Conservation (phyloP, 2,888 invertebrate species). For the Diaphora mendica region DNA sequence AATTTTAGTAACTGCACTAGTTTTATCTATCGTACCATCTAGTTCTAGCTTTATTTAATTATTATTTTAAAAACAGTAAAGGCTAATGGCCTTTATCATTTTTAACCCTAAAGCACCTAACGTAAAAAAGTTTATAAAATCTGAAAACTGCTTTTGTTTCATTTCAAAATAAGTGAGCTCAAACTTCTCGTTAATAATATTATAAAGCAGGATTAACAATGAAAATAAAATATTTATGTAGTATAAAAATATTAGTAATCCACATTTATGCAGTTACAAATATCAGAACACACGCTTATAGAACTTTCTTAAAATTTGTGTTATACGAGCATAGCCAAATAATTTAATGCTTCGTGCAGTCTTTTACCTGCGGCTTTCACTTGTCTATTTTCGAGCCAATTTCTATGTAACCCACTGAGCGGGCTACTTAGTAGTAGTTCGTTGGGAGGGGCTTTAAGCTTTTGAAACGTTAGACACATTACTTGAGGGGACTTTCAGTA, state of each 20-base stretch:
- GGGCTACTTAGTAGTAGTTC: background rate
- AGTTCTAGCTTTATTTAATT: too few relatives aligned
- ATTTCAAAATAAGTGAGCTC: background rate
- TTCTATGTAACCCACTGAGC: background rate
- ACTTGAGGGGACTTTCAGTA: conserved; percentile 38
- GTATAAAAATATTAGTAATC: too few relatives aligned
- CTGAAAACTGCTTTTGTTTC: too few relatives aligned
- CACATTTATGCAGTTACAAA: background rate
- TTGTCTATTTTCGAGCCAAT: background rate
- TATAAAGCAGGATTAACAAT: background rate
- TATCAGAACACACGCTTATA: background rate
- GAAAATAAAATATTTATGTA: background rate
- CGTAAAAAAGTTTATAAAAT: too few relatives aligned
- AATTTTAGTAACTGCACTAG: background rate
- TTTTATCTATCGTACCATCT: too few relatives aligned
- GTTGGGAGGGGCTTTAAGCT: conserved; percentile 27
- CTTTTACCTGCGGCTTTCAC: background rate
- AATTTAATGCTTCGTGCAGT: background rate
- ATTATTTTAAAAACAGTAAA: too few relatives aligned
- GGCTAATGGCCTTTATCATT: too few relatives aligned
- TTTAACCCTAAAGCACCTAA: too few relatives aligned
- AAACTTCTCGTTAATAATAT: background rate
- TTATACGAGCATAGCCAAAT: background rate
- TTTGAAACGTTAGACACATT: conserved; percentile 48
- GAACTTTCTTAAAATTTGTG: background rate